Evolutionary conservation across 2,797 vertebrate species (phyloP), one percentile per base, ranked within the genome.

Genomic region (Apogon talboti): DNA sequence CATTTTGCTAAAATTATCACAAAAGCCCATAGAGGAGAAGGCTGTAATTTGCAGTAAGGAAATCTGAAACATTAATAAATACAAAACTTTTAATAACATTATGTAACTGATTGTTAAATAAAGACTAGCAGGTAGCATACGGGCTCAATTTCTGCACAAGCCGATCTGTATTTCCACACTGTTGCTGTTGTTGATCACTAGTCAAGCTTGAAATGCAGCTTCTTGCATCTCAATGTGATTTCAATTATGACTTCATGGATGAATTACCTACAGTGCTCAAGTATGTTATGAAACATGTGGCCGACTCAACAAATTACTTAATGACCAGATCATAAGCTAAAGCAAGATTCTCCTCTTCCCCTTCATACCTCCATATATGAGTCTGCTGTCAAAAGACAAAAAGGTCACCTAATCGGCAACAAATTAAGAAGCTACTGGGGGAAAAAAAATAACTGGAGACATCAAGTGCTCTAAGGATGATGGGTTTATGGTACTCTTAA

Each of bases 211-310:
- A 75, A 82, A 73, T 46, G 48, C 44, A 12, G 30, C 61, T 51
- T 70, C 64, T 69, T 66, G 54, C 61, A 75, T 55, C 76, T 68
- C 50, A 64, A 40, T 74, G 54, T 69, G 51, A 77, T 79, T 79
- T 70, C 70, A 76, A 71, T 77, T 70, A 66, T 64, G 60, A 70
- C 77, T 81, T 71, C 58, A 76, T 66, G 44, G 48, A 59, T 71
- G 38, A 62, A 73, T 75, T 82, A 68, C 49, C 45, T 56, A 66
- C 41, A 66, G 61, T 52, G 4, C 66, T 58, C 46, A 35, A 69
- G 41, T 70, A 66, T 67, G 56, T 58, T 66, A 66, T 63, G 50
- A 64, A 66, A 66, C 45, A 56, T 68, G 43, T 42, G 37, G 68
- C 21, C 48, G 60, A 75, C 28, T 75, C 33, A 24, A 48, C 43